phyloP scores from a whole-genome alignment of 2,888 invertebrate genomes.

The Morpho helenor region DNA sequence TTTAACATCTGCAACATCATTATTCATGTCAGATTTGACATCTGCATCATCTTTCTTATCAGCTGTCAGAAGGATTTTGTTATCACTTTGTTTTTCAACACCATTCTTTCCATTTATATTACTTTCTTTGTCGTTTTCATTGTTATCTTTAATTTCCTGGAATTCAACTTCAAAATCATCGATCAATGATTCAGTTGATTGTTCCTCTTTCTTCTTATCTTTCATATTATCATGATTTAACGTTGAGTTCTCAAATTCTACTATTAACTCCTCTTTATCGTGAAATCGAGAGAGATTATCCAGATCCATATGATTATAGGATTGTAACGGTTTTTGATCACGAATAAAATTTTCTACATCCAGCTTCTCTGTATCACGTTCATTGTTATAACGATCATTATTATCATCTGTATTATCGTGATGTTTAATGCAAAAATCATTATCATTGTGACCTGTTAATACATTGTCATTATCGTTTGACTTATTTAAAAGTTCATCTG shows the following conservation, averaged over 20 bases:
- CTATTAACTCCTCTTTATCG: too few species aligned
- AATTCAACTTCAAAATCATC: neutral
- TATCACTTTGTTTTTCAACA: too few species aligned
- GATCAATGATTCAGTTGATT: neutral
- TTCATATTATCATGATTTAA: too few species aligned
- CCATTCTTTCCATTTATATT: too few species aligned
- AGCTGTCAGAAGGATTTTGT: too few species aligned
- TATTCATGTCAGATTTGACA: too few species aligned
- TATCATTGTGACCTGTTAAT: neutral
- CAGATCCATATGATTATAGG: neutral
- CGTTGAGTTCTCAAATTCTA: too few species aligned
- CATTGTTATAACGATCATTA: neutral
- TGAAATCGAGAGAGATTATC: too few species aligned
- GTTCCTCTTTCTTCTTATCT: neutral
- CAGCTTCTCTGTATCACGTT: neutral
- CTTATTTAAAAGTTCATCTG: neutral
- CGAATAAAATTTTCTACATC: constrained; percentile 4
- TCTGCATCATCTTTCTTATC: too few species aligned
- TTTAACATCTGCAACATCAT: too few species aligned
- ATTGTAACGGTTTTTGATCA: neutral
- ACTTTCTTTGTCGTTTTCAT: constrained; percentile 1
- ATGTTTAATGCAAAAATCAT: neutral
- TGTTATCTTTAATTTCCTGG: neutral
- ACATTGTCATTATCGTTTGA: neutral
- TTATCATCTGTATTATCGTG: neutral